Base-by-base conservation (phyloP, 2,888 invertebrate species). In the Endomychus coccineus region DNA sequence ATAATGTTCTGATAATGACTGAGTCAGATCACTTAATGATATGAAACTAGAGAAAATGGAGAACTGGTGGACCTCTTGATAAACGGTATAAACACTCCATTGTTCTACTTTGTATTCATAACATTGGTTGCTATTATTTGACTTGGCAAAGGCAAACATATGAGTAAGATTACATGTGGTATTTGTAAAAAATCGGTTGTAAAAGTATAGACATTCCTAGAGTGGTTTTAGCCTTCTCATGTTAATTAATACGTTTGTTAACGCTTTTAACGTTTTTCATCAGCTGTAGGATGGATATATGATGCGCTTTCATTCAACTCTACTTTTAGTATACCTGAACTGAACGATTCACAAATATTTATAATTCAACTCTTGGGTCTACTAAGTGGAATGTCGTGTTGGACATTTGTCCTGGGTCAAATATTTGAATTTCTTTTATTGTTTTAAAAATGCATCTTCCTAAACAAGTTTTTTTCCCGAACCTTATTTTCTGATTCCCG, bases 381-480 rank as follows among this genome's bases (percentile, higher is more conserved):
- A 51, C 56, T 61, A 61, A 62, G 62, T 62, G 62, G 62, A 60
- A 60, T 62, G 56, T 59, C 62, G 58, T 62, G 62, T 62, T 54
- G 50, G 56, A 54, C 57, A 60, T 62, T 59, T 61, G 59, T 62
- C 58, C 54, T 48, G 52, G 52, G 53, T 56, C 51, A 54, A 58
- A 56, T 52, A 50, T 57, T 58, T 55, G 54, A 52, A 55, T 59
- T 58, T 54, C 53, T 60, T 59, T 60, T 52, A 56, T 60, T 60
- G 56, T 56, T 50, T 51, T 49, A 52, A 55, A 54, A 51, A 48
- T 37, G 37, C 25, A 27, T 31, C 29, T 29, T 15, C 23, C 5
- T n/a, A 17, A 25, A 36, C 36, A 19, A 36, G 30, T 36, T 36
- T 30, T 30, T 36, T 6, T 19, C 6, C 21, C 21, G n/a, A 7